A percentile compares a stretch with the other conserved stretches of the same genome.
phyloP scores from a whole-genome alignment of 2,113 vertebrate genomes.

The Dipodomys merriami region DNA sequence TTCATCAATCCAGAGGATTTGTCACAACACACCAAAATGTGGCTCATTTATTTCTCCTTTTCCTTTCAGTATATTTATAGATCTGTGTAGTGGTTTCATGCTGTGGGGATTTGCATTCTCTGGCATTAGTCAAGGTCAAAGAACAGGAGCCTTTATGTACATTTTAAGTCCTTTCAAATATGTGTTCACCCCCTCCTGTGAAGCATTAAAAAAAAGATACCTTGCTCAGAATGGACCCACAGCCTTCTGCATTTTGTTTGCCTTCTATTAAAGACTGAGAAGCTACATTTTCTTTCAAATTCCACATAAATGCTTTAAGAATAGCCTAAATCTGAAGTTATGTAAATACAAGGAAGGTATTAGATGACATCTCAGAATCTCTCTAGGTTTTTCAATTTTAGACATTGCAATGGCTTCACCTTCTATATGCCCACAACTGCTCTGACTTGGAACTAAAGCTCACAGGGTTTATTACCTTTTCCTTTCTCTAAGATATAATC shows the following conservation, averaged over 20 bases:
- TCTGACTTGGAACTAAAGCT: neutral
- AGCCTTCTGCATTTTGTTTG: constrained; percentile 48
- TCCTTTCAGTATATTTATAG: constrained; percentile 76
- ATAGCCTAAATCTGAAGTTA: constrained; percentile 38
- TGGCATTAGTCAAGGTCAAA: constrained; percentile 68
- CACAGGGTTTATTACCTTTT: neutral
- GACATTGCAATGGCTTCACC: no score
- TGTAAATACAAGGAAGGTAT: neutral
- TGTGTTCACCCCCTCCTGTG: constrained; percentile 1
- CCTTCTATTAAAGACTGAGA: constrained; percentile 62
- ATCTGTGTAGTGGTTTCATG: constrained; percentile 52
- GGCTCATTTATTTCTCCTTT: constrained; percentile 72
- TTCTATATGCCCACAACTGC: neutral
- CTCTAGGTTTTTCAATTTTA: neutral
- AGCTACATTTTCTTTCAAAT: constrained; percentile 70
- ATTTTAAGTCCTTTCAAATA: constrained; percentile 62
- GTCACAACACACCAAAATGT: constrained; percentile 69
- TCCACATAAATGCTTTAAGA: constrained; percentile 55
- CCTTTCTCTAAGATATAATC: neutral
- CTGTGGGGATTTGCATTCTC: constrained; percentile 74
- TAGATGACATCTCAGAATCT: neutral
- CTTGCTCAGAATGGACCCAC: constrained; percentile 43
- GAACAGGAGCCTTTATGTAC: constrained; percentile 42
- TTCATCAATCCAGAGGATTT: constrained; percentile 48
- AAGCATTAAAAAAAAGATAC: constrained; percentile 68